Base-by-base conservation (phyloP, 2,113 vertebrate species). In the Cephalopholis sonnerati region DNA sequence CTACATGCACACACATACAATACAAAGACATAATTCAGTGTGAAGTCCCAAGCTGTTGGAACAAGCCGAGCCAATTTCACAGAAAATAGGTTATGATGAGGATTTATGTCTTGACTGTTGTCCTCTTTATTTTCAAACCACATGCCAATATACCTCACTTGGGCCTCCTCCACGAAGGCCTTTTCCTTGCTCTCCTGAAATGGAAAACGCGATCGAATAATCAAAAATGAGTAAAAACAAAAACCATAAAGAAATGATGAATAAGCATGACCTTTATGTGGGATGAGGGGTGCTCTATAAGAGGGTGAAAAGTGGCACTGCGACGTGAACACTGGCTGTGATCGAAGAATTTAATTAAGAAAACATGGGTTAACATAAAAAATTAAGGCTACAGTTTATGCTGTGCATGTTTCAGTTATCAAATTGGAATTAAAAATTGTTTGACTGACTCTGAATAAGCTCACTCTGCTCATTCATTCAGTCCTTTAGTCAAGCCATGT, bases 121-220 rank as follows among this genome's bases (percentile, higher is more conserved):
- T 57, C 13, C 32, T 27, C 27, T 79, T 68, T 4, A 70, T 51
- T 83, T 83, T 68, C 62, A 83, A 74, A 75, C 69, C 48, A 48
- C 83, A 89, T 83, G 74, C 48, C 74, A 65, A 3, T 67, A 81
- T 64, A 88, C 83, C 69, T 85, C 58, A 81, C 55, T 62, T 18
- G 62, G 55, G 8, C 67, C 32, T 69, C 25, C 39, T 53, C 55
- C 50, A 44, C 25, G n/a, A 61, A 57, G 25, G 29, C 12, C 3
- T 51, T 72, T 55, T 10, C 6, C 18, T 0, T 53, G 61, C 57
- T 67, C 36, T 48, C 74, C 85, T 87, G 79, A 68, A 91, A 88
- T 18, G 54, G 48, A 83, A 86, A 85, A 83, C 51, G 53, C 41
- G 24, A 39, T 59, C 17, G 74, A 85, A 84, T 13, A 61, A 66